phyloP scores from a whole-genome alignment of 2,113 vertebrate genomes.

The Vimba vimba region DNA sequence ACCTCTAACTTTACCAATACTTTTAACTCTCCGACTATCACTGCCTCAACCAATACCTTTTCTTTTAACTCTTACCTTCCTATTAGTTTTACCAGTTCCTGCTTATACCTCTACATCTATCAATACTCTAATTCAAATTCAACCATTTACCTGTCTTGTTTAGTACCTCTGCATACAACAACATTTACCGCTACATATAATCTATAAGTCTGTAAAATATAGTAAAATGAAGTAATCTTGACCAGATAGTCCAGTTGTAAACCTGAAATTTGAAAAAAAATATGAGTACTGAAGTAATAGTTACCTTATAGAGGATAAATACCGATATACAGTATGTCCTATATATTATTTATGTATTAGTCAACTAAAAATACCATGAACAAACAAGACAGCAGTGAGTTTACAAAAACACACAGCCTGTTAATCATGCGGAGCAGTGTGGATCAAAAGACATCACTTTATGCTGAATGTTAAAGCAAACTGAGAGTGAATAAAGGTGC shows the following conservation, averaged over 20 bases:
- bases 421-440: constrained; percentile 62
- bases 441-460: constrained; percentile 63
- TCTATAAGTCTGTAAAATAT: too few relatives aligned
- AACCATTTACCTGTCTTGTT: not conserved
- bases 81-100: not conserved
- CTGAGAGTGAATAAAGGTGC: constrained; percentile 69
- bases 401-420: constrained; percentile 3
- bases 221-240: too few relatives aligned
- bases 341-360: constrained; percentile 6
- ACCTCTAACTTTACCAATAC: not conserved
- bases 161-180: not conserved
- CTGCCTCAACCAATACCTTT: not conserved
- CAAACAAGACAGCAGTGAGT: constrained; percentile 10
- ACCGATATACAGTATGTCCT: not conserved
- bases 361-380: not conserved
- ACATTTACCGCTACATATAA: too few relatives aligned
- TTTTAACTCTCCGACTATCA: not conserved
- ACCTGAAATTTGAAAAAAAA: not conserved
- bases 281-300: not conserved
- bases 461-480: constrained; percentile 64
- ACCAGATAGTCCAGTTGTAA: not conserved
- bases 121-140: not conserved
- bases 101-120: not conserved
- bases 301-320: not conserved
- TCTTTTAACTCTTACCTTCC: not conserved